Evolutionary conservation across 1,140 invertebrate genomes (phyloP).

Genomic region (Euglossa dilemma): DNA sequence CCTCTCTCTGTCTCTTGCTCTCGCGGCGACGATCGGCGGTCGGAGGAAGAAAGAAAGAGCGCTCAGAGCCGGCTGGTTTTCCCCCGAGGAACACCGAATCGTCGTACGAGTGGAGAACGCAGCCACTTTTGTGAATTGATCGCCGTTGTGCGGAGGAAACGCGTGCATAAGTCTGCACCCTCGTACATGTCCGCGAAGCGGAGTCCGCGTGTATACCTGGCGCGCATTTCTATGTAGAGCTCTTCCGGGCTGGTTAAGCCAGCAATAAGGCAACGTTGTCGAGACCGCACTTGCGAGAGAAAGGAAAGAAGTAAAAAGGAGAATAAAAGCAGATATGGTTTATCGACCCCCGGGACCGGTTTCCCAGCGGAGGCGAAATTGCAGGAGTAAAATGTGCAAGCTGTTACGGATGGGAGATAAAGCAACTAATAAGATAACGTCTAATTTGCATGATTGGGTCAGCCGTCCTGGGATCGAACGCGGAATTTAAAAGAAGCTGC

Average conservation of each 20-base stretch:
- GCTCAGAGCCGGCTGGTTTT: not conserved
- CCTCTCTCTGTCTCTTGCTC: too few species aligned
- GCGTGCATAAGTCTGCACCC: not conserved
- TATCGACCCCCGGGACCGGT: constrained; percentile 52
- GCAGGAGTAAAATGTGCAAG: constrained; percentile 56
- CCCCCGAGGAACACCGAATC: constrained; percentile 16
- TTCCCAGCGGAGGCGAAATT: constrained; percentile 31
- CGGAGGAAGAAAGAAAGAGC: not conserved
- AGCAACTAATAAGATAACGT: constrained; percentile 56
- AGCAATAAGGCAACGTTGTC: constrained; percentile 48
- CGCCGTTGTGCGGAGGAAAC: constrained; percentile 10
- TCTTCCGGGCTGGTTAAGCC: constrained; percentile 43
- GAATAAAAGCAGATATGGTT: constrained; percentile 57
- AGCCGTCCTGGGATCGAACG: constrained; percentile 46
- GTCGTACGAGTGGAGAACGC: constrained; percentile 22
- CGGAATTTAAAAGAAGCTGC: constrained; percentile 42
- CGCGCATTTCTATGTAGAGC: not conserved
- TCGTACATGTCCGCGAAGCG: too few species aligned
- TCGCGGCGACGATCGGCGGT: not conserved
- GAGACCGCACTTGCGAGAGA: not conserved
- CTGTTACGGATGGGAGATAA: constrained; percentile 53
- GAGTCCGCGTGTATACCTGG: not conserved
- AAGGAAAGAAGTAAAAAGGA: constrained; percentile 31
- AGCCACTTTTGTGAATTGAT: constrained; percentile 49
- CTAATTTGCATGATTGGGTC: constrained; percentile 55